These are phyloP conservation scores for Malthinus seriepunctatus DNA, from an alignment of 2,888 invertebrate genomes.

Conservation along the genomic window DNA sequence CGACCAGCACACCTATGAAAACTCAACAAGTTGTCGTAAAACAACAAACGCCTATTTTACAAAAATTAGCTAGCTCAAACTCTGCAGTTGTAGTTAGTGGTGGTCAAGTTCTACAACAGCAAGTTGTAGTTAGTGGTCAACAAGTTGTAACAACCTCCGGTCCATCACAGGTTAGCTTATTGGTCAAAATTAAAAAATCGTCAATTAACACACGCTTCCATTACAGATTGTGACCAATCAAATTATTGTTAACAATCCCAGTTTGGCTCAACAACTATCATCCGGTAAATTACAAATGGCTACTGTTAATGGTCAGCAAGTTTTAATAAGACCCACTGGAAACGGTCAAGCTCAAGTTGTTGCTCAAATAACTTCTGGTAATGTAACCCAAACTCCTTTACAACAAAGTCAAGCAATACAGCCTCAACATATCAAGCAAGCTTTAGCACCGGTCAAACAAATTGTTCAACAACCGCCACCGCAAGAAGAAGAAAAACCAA, in stretches of 20 bases:
- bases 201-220: too few relatives aligned
- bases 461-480: slow-evolving; percentile 33
- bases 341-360: slow-evolving; percentile 80
- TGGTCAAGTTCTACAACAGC: slow-evolving; percentile 49
- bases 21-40: slow-evolving; percentile 47
- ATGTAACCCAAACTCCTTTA: slow-evolving; percentile 37
- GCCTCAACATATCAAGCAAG: slow-evolving; percentile 10
- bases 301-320: slow-evolving; percentile 84
- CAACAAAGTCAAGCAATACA: slow-evolving; percentile 22
- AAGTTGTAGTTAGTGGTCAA: slow-evolving; percentile 50
- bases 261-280: slow-evolving; percentile 78
- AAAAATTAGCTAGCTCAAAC: slow-evolving; percentile 49
- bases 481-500: slow-evolving; percentile 37
- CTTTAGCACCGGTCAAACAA: slow-evolving; percentile 24
- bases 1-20: slow-evolving; percentile 43
- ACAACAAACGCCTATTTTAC: slow-evolving; percentile 51
- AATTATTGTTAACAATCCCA: slow-evolving; percentile 77
- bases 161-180: slow-evolving; percentile 54
- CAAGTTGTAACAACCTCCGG: slow-evolving; percentile 50
- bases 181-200: not conserved
- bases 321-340: slow-evolving; percentile 77
- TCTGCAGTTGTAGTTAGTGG: slow-evolving; percentile 52
- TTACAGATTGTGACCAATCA: slow-evolving; percentile 62
- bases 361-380: slow-evolving; percentile 64
- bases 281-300: slow-evolving; percentile 83